Conservation (phyloP, 2,113 vertebrate genomes). For the Elaphurus davidianus region DNA sequence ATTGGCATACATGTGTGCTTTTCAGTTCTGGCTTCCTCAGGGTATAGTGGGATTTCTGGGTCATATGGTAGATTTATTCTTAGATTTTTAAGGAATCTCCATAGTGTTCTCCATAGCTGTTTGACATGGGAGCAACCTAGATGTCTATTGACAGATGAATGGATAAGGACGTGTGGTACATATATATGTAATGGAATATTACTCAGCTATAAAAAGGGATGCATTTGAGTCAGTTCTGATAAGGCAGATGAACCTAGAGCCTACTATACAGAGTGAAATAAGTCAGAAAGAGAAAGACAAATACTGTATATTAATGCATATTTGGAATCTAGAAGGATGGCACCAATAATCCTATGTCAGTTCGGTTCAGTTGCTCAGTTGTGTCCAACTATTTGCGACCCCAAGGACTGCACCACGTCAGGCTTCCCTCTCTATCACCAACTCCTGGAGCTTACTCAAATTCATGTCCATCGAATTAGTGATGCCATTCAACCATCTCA, state of each 20-base stretch:
- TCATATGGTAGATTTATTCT: neutral
- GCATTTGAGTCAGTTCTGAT: neutral
- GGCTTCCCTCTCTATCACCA: neutral
- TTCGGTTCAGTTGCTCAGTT: neutral
- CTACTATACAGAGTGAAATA: neutral
- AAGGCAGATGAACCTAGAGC: neutral
- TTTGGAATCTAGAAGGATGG: neutral
- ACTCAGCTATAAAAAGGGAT: neutral
- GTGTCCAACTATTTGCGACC: neutral
- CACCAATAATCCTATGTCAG: neutral
- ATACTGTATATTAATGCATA: neutral
- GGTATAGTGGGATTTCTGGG: neutral
- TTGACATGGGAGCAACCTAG: neutral
- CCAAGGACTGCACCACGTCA: neutral
- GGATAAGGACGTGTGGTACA: neutral
- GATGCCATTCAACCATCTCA: neutral
- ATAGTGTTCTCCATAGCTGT: neutral
- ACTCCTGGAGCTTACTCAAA: neutral
- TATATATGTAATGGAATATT: neutral
- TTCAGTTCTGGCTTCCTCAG: neutral
- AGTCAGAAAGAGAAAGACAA: neutral
- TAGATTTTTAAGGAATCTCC: neutral
- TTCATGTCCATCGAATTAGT: fast-evolving
- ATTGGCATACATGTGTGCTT: neutral
- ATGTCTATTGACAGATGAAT: neutral